Evolutionary conservation across 2,888 invertebrate genomes (phyloP), one percentile per base, ranked within the genome.

Genomic region (Leuctra nigra): DNA sequence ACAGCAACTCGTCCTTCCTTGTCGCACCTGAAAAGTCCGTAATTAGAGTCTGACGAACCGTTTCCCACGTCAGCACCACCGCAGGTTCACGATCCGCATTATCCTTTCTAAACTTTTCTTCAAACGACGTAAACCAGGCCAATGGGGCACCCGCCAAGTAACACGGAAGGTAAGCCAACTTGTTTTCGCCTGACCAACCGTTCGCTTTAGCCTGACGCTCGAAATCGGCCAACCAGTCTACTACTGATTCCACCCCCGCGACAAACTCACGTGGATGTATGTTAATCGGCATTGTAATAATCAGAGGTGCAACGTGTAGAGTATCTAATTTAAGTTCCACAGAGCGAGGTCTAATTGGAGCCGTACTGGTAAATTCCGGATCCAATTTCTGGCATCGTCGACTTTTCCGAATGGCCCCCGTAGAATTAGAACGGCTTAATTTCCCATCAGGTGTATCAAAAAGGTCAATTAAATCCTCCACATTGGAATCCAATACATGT

Each of bases 121-220:
- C n/a, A n/a, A n/a, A n/a, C n/a, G n/a, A n/a, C 6, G n/a, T 13
- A 36, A 36, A 36, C 36, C 36, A 36, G 13, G 13, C 14, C 36
- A 36, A 9, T 2, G 3, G 36, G 4, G 36, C 36, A 4, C 36
- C 36, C 4, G 36, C 36, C 36, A 36, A 16, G 14, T 36, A 36
- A 16, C 36, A 36, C 36, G 36, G 36, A 16, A 36, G 36, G 4
- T 13, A 14, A 13, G 36, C 36, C n/a, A 36, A 16, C n/a, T 14
- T 36, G 3, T 4, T 9, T 16, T 36, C 36, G 14, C 14, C 36
- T 33, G 35, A 13, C 52, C 52, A 33, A 14, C 22, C 7, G 14
- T 52, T 35, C 23, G 35, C 22, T 23, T 9, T 33, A 14, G 36
- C 35, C 52, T 52, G 22, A 23, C 20, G 29, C 35, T 52, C 52